Evolutionary conservation across 2,797 vertebrate genomes (phyloP).

Genomic region (Pantherophis vulpinus): DNA sequence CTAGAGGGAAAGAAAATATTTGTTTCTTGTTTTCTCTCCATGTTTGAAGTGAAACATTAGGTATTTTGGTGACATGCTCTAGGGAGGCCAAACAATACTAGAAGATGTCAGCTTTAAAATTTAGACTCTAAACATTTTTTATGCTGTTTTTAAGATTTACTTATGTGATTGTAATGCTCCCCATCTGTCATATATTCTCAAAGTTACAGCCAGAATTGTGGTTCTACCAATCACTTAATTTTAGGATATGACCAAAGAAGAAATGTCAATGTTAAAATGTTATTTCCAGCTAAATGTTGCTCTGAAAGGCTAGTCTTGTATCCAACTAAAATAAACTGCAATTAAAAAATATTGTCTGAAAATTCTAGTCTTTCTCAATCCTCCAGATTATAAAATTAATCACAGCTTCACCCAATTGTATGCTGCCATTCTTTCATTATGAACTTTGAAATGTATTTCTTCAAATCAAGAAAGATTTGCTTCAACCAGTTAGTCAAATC

Average conservation of each 20-base stretch:
- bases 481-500: not conserved
- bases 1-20: not conserved
- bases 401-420: not conserved
- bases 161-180: not conserved
- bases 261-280: not conserved
- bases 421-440: not conserved
- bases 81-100: not conserved
- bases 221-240: not conserved
- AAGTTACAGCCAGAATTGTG: not conserved
- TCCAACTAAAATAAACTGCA: not conserved
- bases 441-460: not conserved
- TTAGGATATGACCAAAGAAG: not conserved
- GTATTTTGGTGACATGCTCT: not conserved
- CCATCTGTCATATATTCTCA: not conserved
- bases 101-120: not conserved
- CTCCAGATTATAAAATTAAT: not conserved
- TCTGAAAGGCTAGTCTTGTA: not conserved
- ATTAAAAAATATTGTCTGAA: not conserved
- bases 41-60: not conserved
- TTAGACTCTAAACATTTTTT: not conserved
- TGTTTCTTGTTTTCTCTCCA: not conserved
- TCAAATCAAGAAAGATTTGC: not conserved
- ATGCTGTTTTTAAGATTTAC: not conserved
- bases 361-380: not conserved
- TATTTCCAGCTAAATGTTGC: not conserved